Percentiles rank a stretch among this genome's conserved stretches.
Evolutionary conservation across 2,113 vertebrate species (phyloP).

Genomic region (Channa argus): DNA sequence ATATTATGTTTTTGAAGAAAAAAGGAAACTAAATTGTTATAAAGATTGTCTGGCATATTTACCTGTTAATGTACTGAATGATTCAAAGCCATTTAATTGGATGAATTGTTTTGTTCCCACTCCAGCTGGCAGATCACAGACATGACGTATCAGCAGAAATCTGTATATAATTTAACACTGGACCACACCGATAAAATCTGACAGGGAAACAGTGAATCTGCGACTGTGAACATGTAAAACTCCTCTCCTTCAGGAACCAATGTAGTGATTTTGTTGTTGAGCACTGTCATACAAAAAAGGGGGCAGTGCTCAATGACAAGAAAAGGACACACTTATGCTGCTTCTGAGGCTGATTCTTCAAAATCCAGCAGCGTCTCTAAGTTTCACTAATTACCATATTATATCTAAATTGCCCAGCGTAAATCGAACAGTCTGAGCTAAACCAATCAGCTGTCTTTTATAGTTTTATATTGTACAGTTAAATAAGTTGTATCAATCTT

Average conservation of each 20-base stretch:
- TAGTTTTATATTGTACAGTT: too few species aligned
- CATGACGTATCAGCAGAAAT: background rate
- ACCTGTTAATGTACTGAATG: background rate
- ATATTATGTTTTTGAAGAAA: background rate
- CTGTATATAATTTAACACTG: background rate
- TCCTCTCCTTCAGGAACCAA: background rate
- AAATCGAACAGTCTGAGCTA: too few species aligned
- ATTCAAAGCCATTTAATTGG: background rate
- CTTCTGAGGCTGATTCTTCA: too few species aligned
- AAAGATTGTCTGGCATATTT: background rate
- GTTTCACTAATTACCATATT: too few species aligned
- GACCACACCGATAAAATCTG: background rate
- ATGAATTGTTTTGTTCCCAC: background rate
- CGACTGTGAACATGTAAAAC: background rate
- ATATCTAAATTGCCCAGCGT: too few species aligned
- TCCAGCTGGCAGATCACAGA: background rate
- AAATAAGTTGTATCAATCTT: too few species aligned
- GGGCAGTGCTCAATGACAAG: fast-evolving
- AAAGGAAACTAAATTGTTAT: background rate
- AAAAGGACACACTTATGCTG: background rate
- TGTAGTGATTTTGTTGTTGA: background rate
- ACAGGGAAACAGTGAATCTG: background rate
- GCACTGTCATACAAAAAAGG: background rate
- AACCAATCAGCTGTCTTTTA: too few species aligned
- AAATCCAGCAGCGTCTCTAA: too few species aligned